A percentile compares a stretch with the other conserved stretches of the same genome.
phyloP scores from a whole-genome alignment of 2,113 vertebrate genomes.

The Centropus bengalensis region DNA sequence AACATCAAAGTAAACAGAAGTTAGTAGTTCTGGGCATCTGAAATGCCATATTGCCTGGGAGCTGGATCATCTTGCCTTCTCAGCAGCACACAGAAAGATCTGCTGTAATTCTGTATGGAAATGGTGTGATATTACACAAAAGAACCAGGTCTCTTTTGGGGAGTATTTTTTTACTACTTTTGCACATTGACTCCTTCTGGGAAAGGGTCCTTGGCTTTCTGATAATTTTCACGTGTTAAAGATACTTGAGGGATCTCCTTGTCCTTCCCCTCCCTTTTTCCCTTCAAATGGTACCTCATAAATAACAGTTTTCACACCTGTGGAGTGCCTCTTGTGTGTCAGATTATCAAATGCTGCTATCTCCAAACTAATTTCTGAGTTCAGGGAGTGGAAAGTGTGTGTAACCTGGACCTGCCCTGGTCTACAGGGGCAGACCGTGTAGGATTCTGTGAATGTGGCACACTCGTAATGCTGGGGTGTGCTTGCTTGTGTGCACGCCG shows the following conservation, averaged over 20 bases:
- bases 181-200: neutral
- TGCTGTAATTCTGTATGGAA: neutral
- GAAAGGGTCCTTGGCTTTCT: neutral
- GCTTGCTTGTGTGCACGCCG: fast-evolving
- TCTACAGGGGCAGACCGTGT: neutral
- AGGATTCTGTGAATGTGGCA: neutral
- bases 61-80: neutral
- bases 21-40: neutral
- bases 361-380: neutral
- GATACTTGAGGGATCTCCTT: neutral
- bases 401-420: fast-evolving
- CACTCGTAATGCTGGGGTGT: neutral
- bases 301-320: neutral
- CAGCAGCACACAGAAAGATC: neutral
- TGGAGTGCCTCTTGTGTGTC: neutral
- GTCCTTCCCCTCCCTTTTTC: neutral
- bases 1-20: neutral
- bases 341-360: neutral
- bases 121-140: neutral
- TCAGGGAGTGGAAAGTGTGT: neutral
- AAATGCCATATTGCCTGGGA: neutral
- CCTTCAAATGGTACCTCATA: neutral
- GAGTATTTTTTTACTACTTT: neutral
- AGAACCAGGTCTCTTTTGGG: neutral
- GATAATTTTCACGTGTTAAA: neutral